Percentiles rank a stretch among this genome's conserved stretches.
Evolutionary conservation across 2,113 vertebrate species (phyloP).

Genomic region (Drymodes brunneopygia): DNA sequence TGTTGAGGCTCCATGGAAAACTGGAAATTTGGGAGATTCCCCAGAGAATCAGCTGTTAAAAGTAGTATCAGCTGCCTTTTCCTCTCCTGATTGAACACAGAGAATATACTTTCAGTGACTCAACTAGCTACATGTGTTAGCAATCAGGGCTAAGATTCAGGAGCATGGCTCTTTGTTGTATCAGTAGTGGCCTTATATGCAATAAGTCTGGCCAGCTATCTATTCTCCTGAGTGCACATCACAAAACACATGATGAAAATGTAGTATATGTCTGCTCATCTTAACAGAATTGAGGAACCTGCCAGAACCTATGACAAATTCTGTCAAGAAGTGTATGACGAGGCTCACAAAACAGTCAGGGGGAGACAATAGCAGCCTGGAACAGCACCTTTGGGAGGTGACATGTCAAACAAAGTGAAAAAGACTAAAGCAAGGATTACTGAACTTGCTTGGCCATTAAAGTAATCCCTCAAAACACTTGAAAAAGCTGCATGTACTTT

Average conservation of each 20-base stretch:
- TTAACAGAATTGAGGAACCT: not conserved
- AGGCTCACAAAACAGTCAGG: not conserved
- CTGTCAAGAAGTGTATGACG: not conserved
- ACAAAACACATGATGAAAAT: not conserved
- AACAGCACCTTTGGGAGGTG: not conserved
- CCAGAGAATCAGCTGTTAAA: not conserved
- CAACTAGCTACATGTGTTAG: not conserved
- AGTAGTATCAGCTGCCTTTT: not conserved
- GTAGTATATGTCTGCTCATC: not conserved
- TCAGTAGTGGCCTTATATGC: not conserved
- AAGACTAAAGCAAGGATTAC: not conserved
- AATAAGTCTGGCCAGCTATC: not conserved
- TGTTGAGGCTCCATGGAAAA: not conserved
- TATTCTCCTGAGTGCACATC: not conserved
- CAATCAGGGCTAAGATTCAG: not conserved
- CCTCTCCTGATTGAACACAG: not conserved
- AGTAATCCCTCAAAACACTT: not conserved
- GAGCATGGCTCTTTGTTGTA: not conserved
- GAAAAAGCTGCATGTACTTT: not conserved
- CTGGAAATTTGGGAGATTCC: not conserved
- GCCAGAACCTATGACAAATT: not conserved
- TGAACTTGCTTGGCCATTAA: not conserved
- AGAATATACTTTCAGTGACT: not conserved
- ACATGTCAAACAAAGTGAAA: not conserved
- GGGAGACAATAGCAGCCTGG: not conserved